Conservation (phyloP, 1,140 invertebrate species). For the Sinonovacula constricta region DNA sequence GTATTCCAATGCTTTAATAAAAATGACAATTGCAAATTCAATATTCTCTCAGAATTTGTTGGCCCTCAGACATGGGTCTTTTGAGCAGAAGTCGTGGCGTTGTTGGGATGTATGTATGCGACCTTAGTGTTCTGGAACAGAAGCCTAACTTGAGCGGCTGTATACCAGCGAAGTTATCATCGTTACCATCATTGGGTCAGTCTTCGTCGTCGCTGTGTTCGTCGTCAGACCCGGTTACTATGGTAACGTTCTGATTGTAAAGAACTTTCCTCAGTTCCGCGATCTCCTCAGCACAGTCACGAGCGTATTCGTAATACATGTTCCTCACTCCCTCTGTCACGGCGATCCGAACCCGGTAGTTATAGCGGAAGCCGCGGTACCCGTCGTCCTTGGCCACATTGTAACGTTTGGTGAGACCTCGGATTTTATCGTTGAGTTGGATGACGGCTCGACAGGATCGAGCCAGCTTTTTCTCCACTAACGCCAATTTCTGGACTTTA, state of each 20-base stretch:
- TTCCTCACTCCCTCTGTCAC: constrained; percentile 55
- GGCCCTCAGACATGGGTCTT: too few relatives aligned
- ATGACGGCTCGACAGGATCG: constrained; percentile 62
- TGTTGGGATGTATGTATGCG: too few relatives aligned
- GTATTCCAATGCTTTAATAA: too few relatives aligned
- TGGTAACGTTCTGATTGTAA: constrained; percentile 31
- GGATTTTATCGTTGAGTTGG: constrained; percentile 58
- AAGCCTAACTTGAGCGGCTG: too few relatives aligned
- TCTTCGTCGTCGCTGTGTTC: constrained; percentile 1
- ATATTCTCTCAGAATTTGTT: too few relatives aligned
- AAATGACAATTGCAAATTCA: too few relatives aligned
- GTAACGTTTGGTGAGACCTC: constrained; percentile 62
- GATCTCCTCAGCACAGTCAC: constrained; percentile 50
- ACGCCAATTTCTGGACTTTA: too few relatives aligned
- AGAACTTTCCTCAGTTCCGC: constrained; percentile 44
- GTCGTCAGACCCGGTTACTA: constrained; percentile 1
- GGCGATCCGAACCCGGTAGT: constrained; percentile 40
- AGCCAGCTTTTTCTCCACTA: constrained; percentile 36
- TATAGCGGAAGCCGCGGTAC: constrained; percentile 52
- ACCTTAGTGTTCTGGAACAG: too few relatives aligned
- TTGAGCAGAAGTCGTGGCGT: too few relatives aligned
- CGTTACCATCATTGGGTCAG: too few relatives aligned
- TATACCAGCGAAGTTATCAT: not conserved
- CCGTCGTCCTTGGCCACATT: constrained; percentile 32
- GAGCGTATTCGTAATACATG: constrained; percentile 57